Conservation (phyloP, 1,140 invertebrate species). For the Orius laevigatus region DNA sequence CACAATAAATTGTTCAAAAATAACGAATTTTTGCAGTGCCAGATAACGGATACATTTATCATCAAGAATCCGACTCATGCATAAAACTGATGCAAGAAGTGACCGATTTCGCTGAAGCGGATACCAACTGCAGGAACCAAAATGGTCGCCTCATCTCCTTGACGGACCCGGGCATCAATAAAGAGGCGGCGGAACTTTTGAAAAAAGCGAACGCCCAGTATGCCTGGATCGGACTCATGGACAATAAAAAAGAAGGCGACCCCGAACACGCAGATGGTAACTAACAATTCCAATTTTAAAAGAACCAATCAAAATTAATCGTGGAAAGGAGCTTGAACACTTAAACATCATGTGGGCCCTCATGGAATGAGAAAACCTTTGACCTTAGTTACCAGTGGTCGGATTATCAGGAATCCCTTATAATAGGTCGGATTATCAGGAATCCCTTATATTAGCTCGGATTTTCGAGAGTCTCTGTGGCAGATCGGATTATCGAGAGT, state of each 20-base stretch:
- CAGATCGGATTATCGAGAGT: too few relatives aligned
- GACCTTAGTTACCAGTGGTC: too few relatives aligned
- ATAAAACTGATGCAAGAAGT: conserved; percentile 12
- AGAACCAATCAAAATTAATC: too few relatives aligned
- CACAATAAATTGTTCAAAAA: too few relatives aligned
- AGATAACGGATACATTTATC: conserved; percentile 13
- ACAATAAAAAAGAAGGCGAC: conserved; percentile 12
- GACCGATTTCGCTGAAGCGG: conserved; percentile 11
- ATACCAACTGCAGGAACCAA: background rate
- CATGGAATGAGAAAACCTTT: too few relatives aligned
- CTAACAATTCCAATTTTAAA: background rate
- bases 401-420: too few relatives aligned
- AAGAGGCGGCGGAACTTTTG: conserved; percentile 9
- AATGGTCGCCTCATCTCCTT: conserved; percentile 11
- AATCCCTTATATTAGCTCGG: too few relatives aligned
- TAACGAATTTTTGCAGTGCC: conserved; percentile 5
- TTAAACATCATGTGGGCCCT: too few relatives aligned
- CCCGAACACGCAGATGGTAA: conserved; percentile 11
- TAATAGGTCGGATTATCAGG: too few relatives aligned
- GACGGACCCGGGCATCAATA: conserved; percentile 11
- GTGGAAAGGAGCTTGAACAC: too few relatives aligned
- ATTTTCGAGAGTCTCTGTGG: too few relatives aligned
- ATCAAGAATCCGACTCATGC: conserved; percentile 13
- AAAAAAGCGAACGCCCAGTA: conserved; percentile 8
- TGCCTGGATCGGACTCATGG: conserved; percentile 15